A percentile compares a stretch with the other conserved stretches of the same genome.
Conservation (phyloP, 2,797 vertebrate genomes). For the Prunella strophiata region DNA sequence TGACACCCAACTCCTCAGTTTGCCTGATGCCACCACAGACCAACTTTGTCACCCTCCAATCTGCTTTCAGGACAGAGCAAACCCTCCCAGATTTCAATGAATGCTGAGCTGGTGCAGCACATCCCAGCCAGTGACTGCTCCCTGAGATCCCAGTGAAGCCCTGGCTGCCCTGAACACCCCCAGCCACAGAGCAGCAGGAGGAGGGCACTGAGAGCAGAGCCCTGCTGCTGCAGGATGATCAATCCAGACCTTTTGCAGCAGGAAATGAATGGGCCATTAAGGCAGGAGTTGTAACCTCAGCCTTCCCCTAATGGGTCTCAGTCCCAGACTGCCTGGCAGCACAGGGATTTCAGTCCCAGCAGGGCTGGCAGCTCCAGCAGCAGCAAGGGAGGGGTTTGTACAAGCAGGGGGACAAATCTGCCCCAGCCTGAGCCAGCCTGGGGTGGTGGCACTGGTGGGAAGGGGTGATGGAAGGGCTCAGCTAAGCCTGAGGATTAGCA, state of each 20-base stretch:
- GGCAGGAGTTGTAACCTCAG: neutral
- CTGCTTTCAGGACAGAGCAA: neutral
- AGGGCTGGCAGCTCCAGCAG: neutral
- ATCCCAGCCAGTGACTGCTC: rapidly evolving
- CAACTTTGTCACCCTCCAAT: neutral
- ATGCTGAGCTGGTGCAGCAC: neutral
- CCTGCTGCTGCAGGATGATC: neutral
- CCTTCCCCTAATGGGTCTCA: neutral
- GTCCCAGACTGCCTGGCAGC: neutral
- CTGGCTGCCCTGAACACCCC: neutral
- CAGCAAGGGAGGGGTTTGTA: neutral
- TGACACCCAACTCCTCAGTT: neutral
- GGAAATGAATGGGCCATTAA: slow-evolving; percentile 6
- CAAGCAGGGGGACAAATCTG: neutral
- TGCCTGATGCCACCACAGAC: neutral
- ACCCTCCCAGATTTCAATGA: neutral
- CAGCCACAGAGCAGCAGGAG: neutral
- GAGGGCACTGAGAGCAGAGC: neutral
- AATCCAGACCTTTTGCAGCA: neutral
- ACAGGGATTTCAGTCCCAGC: neutral
- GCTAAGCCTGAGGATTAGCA: neutral
- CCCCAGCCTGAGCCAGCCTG: rapidly evolving
- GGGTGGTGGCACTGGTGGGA: rapidly evolving
- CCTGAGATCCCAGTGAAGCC: neutral
- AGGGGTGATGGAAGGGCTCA: neutral